phyloP scores from a whole-genome alignment of 2,888 invertebrate genomes.

The Spodoptera exigua region DNA sequence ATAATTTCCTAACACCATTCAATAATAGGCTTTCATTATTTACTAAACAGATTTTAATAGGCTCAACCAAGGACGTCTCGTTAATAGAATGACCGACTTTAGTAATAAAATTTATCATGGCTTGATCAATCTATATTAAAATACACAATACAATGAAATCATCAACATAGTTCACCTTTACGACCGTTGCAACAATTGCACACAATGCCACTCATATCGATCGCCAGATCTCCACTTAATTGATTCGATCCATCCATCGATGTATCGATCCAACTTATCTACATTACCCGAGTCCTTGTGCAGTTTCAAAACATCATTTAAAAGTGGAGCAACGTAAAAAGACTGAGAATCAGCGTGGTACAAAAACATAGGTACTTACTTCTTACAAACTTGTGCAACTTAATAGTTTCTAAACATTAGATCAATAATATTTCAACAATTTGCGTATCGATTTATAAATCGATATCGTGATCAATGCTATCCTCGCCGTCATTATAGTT shows the following conservation, averaged over 20 bases:
- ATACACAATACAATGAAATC: constrained; percentile 56
- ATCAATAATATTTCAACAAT: constrained; percentile 46
- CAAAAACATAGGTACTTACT: constrained; percentile 36
- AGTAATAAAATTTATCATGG: constrained; percentile 49
- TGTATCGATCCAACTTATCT: constrained; percentile 73
- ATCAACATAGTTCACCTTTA: constrained; percentile 60
- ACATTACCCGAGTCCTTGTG: constrained; percentile 74
- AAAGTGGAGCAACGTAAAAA: constrained; percentile 59
- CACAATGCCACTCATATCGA: constrained; percentile 53
- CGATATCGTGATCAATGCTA: constrained; percentile 52
- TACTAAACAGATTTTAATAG: constrained; percentile 5
- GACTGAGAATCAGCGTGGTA: constrained; percentile 48
- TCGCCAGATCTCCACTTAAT: constrained; percentile 72
- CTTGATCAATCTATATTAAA: constrained; percentile 54
- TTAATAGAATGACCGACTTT: constrained; percentile 34
- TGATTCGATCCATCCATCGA: constrained; percentile 74
- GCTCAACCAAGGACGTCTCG: constrained; percentile 32
- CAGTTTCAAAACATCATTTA: constrained; percentile 69
- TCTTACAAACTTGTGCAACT: constrained; percentile 41
- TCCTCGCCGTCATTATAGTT: constrained; percentile 34
- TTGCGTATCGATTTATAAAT: constrained; percentile 51
- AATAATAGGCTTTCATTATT: no score
- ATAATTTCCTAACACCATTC: no score
- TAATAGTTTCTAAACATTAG: constrained; percentile 50
- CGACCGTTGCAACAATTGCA: constrained; percentile 49